Percentiles rank a stretch among this genome's conserved stretches.
Conservation (phyloP, 2,113 vertebrate species). For the Caranx melampygus region DNA sequence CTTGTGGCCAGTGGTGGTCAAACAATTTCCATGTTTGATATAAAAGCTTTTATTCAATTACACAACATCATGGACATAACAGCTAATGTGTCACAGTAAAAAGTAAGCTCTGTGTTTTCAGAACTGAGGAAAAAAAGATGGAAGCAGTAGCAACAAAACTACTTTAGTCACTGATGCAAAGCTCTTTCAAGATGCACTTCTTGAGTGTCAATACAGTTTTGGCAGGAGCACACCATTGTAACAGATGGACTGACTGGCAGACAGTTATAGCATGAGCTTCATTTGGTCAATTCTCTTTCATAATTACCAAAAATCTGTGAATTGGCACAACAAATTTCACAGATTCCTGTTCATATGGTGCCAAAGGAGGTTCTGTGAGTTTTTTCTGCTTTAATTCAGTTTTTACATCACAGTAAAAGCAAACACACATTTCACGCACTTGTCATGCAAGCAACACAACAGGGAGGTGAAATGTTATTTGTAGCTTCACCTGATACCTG, state of each 20-base stretch:
- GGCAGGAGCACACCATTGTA: neutral
- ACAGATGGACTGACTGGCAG: conserved; percentile 24
- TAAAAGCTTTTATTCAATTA: conserved; percentile 13
- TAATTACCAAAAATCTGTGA: conserved; percentile 2
- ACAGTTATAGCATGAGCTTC: conserved; percentile 34
- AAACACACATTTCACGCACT: conserved; percentile 8
- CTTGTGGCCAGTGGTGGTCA: conserved; percentile 13
- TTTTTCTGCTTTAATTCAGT: conserved; percentile 8
- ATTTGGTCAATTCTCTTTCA: conserved; percentile 23
- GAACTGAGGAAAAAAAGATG: conserved; percentile 8
- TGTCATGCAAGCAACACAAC: neutral
- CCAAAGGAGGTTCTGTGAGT: neutral
- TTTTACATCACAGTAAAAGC: neutral
- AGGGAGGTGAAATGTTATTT: neutral
- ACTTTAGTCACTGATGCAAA: conserved; percentile 23
- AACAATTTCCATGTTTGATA: neutral
- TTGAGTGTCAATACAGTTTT: conserved; percentile 21
- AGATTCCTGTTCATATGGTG: conserved; percentile 14
- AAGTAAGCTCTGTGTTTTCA: neutral
- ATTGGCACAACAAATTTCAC: conserved; percentile 5
- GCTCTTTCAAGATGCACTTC: conserved; percentile 20
- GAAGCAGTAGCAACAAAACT: neutral
- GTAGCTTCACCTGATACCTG: neutral
- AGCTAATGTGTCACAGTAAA: neutral
- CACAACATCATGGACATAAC: neutral